Conservation (phyloP, 2,113 vertebrate species). For the Capreolus pygargus region DNA sequence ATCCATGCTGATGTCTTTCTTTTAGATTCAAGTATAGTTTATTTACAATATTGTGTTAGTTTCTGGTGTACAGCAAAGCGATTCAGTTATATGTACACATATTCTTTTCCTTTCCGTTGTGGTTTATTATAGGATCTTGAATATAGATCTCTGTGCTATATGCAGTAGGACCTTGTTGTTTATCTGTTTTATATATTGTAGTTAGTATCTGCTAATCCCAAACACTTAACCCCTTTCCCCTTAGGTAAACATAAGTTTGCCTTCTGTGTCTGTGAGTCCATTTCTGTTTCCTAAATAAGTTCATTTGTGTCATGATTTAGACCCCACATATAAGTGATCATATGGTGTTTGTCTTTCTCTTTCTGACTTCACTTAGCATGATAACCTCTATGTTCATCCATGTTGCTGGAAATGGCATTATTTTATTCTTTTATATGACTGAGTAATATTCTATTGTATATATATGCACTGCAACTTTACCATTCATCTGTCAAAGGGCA, state of each 20-base stretch:
- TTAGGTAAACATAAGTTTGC: neutral
- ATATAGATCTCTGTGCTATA: neutral
- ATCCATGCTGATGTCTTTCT: neutral
- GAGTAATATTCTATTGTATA: neutral
- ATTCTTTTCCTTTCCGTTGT: neutral
- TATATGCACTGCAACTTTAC: neutral
- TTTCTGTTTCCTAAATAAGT: neutral
- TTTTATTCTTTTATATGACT: neutral
- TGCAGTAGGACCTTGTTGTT: neutral
- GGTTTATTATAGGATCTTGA: neutral
- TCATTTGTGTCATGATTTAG: neutral
- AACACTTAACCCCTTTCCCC: neutral
- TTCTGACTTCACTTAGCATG: neutral
- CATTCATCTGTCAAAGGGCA: neutral
- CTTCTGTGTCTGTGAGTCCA: neutral
- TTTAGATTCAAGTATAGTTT: neutral
- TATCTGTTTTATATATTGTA: neutral
- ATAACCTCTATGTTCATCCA: neutral
- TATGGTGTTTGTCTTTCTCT: neutral
- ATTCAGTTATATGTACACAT: neutral
- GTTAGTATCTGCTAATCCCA: neutral
- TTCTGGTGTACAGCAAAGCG: neutral
- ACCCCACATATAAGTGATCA: neutral
- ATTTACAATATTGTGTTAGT: neutral
- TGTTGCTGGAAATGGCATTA: neutral